Base-by-base conservation (phyloP, 2,113 vertebrate species). In the Xiphophorus couchianus region DNA sequence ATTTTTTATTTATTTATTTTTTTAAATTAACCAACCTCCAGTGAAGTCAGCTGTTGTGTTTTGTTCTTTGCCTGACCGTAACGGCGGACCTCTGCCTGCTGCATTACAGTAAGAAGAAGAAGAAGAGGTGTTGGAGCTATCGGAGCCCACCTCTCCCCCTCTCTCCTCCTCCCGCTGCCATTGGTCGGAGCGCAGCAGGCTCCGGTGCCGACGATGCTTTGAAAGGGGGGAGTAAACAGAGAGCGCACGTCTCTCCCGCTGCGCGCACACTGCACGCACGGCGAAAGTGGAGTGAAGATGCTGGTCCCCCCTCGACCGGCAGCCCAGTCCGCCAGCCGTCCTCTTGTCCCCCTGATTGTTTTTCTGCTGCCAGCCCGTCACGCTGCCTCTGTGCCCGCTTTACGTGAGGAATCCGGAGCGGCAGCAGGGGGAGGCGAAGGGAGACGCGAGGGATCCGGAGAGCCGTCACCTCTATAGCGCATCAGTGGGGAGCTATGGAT, bases 251-350 rank as follows among this genome's bases (percentile, higher is more conserved):
- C 84, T 63, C 66, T 22, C 73, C 62, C 5, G 71, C 70, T 62
- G 84, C 82, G 78, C 83, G 79, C 83, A 69, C 77, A 44, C 86
- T 81, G 79, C 83, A 69, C 77, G 54, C 86, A 27, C 83, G 8
- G 84, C 33, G 22, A 81, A 84, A 88, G 85, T 89, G 86, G 82
- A 80, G 86, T 77, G 89, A 88, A 86, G 90, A 91, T 91, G 89
- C 90, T 74, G 71, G 71, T 84, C 77, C 71, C 66, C 66, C 72
- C 27, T 58, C 76, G 31, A 48, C 2, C 84, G 22, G 60, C 78
- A 80, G 73, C 66, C 67, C 77, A 84, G 30, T 62, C 65, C 74
- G 35, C 22, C 0, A 81, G 37, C 14, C 44, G 44, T 48, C 44
- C 44, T 7, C 44, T 48, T 19, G 17, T 48, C 17, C 17, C 44